A percentile compares a stretch with the other conserved stretches of the same genome.
Conservation (phyloP, 2,113 vertebrate species). For the Ovis canadensis region DNA sequence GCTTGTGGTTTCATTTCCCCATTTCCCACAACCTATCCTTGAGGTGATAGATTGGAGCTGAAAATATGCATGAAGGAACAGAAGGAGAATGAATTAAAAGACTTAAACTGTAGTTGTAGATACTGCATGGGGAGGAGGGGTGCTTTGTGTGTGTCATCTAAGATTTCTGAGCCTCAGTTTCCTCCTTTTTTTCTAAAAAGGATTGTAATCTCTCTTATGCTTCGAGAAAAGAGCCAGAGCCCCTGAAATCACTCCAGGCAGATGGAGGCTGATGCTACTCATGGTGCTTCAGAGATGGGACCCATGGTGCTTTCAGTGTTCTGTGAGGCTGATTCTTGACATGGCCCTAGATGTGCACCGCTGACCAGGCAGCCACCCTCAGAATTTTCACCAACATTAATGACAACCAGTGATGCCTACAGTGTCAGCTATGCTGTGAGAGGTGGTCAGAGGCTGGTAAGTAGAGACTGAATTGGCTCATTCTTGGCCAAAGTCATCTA, state of each 20-base stretch:
- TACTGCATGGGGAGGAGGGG: no score
- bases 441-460: background rate
- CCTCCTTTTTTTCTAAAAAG: background rate
- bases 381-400: background rate
- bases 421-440: background rate
- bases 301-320: no score
- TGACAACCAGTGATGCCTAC: no score
- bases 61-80: no score
- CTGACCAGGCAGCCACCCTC: background rate
- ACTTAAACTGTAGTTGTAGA: background rate
- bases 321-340: background rate
- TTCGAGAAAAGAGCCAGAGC: background rate
- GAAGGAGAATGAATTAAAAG: background rate
- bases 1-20: no score
- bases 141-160: background rate
- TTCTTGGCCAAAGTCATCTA: background rate
- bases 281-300: background rate
- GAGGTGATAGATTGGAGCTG: no score
- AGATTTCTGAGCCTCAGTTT: background rate
- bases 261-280: fast-evolving
- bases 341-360: background rate
- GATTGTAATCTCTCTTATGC: background rate
- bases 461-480: background rate
- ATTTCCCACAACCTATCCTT: no score
- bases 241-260: background rate